phyloP scores from a whole-genome alignment of 2,797 vertebrate genomes.

The Enoplosus armatus region DNA sequence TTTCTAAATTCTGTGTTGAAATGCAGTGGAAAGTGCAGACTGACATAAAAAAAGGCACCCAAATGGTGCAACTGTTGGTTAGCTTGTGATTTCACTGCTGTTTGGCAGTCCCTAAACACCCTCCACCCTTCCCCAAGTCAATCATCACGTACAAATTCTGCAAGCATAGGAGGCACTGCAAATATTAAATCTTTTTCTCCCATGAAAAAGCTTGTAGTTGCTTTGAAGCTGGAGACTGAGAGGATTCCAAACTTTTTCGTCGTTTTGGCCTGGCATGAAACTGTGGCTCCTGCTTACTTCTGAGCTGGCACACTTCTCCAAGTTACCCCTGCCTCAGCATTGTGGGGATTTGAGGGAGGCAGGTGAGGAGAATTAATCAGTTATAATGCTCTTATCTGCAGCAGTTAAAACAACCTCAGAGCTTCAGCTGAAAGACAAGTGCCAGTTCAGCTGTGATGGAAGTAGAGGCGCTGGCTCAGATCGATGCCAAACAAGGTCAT shows the following conservation, averaged over 20 bases:
- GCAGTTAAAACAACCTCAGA: slow-evolving; percentile 59
- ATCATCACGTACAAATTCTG: background rate
- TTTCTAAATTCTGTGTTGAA: background rate
- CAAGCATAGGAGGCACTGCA: background rate
- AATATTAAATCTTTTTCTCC: slow-evolving; percentile 1
- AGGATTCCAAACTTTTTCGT: background rate
- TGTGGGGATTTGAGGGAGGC: slow-evolving; percentile 73
- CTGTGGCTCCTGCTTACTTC: slow-evolving; percentile 44
- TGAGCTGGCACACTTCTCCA: slow-evolving; percentile 50
- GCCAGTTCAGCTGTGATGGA: slow-evolving; percentile 55
- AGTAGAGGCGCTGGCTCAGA: slow-evolving; percentile 38
- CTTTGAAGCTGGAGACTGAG: slow-evolving; percentile 5
- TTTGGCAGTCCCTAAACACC: background rate
- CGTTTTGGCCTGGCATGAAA: slow-evolving; percentile 25
- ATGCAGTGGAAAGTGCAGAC: slow-evolving; percentile 9
- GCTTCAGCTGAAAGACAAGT: slow-evolving; percentile 57
- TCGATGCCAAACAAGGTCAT: slow-evolving; percentile 43
- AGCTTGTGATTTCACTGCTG: background rate
- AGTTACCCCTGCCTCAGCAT: slow-evolving; percentile 74
- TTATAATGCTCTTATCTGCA: slow-evolving; percentile 81
- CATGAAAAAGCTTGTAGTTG: background rate
- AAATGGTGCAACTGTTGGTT: background rate
- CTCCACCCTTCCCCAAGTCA: background rate
- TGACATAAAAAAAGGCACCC: background rate
- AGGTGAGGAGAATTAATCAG: slow-evolving; percentile 76